Evolutionary conservation across 2,113 vertebrate species (phyloP).

Genomic region (Semnopithecus entellus): DNA sequence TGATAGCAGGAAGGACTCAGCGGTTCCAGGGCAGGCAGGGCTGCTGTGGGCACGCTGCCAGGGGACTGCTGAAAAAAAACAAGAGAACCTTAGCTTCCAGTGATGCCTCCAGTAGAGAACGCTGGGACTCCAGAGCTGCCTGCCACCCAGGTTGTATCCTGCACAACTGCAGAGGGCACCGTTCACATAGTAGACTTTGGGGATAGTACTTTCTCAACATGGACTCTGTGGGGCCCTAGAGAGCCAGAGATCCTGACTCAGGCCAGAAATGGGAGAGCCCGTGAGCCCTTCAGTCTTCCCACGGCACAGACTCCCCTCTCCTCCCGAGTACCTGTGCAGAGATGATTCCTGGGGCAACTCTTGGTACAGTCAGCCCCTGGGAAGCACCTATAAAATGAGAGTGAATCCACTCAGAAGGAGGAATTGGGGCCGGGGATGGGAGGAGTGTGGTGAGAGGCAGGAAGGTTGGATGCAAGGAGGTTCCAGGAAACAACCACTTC

Average conservation of each 20-base stretch:
- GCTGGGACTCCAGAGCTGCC: background rate
- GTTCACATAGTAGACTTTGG: background rate
- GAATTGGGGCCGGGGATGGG: background rate
- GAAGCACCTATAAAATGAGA: constrained; percentile 58
- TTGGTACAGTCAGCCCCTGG: background rate
- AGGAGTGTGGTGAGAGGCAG: background rate
- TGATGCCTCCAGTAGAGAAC: background rate
- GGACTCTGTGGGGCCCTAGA: background rate
- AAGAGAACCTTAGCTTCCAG: background rate
- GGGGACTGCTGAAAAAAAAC: constrained; percentile 5
- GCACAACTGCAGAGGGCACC: background rate
- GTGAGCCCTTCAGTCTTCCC: background rate
- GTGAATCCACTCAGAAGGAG: constrained; percentile 29
- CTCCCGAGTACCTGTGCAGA: constrained; percentile 69
- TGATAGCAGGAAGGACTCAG: constrained; percentile 35
- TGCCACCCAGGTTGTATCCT: background rate
- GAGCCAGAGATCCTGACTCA: background rate
- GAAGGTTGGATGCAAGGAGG: too few species aligned
- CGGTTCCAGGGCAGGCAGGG: background rate
- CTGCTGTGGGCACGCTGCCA: background rate
- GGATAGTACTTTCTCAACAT: background rate
- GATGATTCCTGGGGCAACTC: background rate
- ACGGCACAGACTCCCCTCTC: background rate
- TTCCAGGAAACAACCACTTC: background rate
- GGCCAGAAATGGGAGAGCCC: background rate